Percentiles rank a stretch among this genome's conserved stretches.
Conservation (phyloP, 2,888 invertebrate species). For the Agonopterix arenella region DNA sequence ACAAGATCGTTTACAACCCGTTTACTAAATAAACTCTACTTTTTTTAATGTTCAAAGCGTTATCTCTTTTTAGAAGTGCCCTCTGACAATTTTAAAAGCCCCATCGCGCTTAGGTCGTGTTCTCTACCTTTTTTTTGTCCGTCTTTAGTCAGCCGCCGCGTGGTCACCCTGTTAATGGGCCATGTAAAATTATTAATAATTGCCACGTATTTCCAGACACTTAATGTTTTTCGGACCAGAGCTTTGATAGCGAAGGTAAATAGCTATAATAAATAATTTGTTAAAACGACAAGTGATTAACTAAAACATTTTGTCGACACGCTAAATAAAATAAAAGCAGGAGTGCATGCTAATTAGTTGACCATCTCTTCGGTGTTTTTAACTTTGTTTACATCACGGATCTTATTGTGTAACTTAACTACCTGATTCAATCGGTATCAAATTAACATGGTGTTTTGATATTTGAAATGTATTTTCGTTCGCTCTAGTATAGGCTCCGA, state of each 20-base stretch:
- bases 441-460: too few species aligned
- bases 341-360: too few species aligned
- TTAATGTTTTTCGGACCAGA: conserved; percentile 1
- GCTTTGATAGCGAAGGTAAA: conserved; percentile 11
- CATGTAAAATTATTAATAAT: conserved; percentile 57
- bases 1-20: conserved; percentile 64
- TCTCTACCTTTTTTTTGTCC: conserved; percentile 32
- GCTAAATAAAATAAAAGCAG: not conserved
- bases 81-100: conserved; percentile 59
- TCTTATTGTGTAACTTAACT: too few species aligned
- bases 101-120: conserved; percentile 27
- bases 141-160: conserved; percentile 25
- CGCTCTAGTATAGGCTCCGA: too few species aligned
- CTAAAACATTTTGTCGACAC: not conserved
- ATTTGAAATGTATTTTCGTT: too few species aligned
- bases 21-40: conserved; percentile 54
- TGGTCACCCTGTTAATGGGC: conserved; percentile 37
- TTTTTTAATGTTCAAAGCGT: conserved; percentile 55
- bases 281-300: not conserved
- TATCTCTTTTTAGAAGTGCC: conserved; percentile 61
- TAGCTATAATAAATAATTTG: conserved; percentile 10
- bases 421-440: too few species aligned
- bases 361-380: too few species aligned
- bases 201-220: conserved; percentile 16
- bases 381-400: too few species aligned